phyloP scores from a whole-genome alignment of 1,140 invertebrate species.

The Drosophila athabasca region DNA sequence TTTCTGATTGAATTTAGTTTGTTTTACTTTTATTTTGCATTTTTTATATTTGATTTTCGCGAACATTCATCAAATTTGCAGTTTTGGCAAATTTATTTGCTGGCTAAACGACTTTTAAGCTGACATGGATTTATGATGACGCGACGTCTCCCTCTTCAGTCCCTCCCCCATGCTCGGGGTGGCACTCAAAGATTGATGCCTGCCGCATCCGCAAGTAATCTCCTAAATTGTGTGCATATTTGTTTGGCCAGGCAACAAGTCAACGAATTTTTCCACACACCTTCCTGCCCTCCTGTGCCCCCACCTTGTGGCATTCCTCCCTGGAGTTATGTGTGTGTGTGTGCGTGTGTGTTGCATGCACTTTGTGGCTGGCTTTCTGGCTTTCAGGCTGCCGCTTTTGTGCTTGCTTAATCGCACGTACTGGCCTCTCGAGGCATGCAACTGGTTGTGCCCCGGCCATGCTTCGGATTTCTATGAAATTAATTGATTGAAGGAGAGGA shows the following conservation, averaged over 20 bases:
- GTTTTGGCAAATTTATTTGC: constrained; percentile 54
- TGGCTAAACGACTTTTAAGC: constrained; percentile 71
- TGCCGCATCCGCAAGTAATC: constrained; percentile 70
- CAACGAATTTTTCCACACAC: constrained; percentile 35
- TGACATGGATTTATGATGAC: constrained; percentile 75
- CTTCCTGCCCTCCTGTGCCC: background rate
- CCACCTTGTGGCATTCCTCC: background rate
- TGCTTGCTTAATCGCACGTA: constrained; percentile 66
- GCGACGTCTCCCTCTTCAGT: background rate
- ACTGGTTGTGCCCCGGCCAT: constrained; percentile 34
- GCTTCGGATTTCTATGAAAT: constrained; percentile 43
- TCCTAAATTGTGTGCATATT: constrained; percentile 73
- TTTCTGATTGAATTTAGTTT: too few species aligned
- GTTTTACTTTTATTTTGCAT: background rate
- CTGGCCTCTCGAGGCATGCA: constrained; percentile 54
- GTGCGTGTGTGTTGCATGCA: constrained; percentile 20
- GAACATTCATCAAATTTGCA: constrained; percentile 58
- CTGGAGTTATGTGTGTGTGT: background rate
- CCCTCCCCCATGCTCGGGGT: constrained; percentile 36
- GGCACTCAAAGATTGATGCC: constrained; percentile 79
- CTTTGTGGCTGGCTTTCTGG: constrained; percentile 15
- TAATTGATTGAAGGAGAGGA: constrained; percentile 53
- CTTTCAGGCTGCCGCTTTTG: constrained; percentile 26
- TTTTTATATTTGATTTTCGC: background rate
- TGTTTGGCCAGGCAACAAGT: constrained; percentile 50